Evolutionary conservation across 2,113 vertebrate species (phyloP).

Genomic region (Eolophus roseicapilla): DNA sequence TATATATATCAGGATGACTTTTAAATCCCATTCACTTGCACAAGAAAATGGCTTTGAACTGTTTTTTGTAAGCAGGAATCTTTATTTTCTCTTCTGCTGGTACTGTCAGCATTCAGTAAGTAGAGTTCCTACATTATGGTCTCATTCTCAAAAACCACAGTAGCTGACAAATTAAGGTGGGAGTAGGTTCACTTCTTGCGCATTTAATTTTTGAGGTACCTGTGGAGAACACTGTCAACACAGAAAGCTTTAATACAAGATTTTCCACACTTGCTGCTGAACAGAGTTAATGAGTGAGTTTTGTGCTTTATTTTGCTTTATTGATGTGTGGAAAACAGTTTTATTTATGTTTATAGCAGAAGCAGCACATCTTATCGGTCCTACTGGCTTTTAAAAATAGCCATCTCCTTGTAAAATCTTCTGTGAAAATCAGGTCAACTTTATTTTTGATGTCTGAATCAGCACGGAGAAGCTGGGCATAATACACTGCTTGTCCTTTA

Average conservation of each 20-base stretch:
- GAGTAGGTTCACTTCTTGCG: background rate
- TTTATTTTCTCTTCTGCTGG: background rate
- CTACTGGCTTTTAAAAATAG: background rate
- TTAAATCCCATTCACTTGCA: background rate
- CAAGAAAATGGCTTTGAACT: background rate
- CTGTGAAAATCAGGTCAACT: slow-evolving; percentile 2
- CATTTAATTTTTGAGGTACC: background rate
- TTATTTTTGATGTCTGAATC: background rate
- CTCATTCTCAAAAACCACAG: background rate
- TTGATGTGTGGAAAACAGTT: background rate
- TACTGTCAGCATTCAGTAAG: background rate
- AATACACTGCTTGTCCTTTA: background rate
- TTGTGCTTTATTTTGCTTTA: background rate
- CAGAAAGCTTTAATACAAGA: background rate
- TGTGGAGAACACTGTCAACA: background rate
- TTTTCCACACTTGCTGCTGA: background rate
- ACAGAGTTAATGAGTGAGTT: background rate
- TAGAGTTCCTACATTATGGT: background rate
- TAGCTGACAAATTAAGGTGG: background rate
- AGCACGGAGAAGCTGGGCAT: background rate
- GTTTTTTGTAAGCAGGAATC: background rate
- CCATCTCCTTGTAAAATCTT: background rate
- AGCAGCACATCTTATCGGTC: background rate
- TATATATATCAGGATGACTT: background rate
- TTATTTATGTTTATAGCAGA: background rate